A percentile compares a stretch with the other conserved stretches of the same genome.
These are phyloP conservation scores for Cecropterus lyciades DNA, from an alignment of 1,140 invertebrate species.

Conservation along the genomic window DNA sequence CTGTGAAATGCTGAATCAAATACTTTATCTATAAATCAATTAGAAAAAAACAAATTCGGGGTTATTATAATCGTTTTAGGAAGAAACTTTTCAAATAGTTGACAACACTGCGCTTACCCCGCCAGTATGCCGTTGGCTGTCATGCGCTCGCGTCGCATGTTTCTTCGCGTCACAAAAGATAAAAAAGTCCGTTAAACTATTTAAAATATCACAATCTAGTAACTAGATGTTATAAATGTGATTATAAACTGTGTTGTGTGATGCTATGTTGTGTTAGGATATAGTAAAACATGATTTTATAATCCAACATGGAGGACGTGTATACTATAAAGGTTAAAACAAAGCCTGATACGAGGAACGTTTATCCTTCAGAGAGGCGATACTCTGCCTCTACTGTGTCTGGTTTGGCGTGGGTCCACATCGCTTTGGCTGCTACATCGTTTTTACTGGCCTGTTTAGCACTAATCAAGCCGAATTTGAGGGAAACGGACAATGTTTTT, in stretches of 20 bases:
- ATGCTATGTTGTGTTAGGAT: slow-evolving; percentile 12
- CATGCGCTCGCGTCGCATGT: not conserved
- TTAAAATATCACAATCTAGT: slow-evolving; percentile 32
- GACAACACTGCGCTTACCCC: no score
- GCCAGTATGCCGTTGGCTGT: slow-evolving; percentile 7
- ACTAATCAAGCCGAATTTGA: slow-evolving; percentile 69
- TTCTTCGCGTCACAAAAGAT: slow-evolving; percentile 1
- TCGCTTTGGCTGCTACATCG: slow-evolving; percentile 82
- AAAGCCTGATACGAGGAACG: slow-evolving; percentile 84
- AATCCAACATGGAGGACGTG: slow-evolving; percentile 86
- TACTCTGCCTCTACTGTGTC: slow-evolving; percentile 88
- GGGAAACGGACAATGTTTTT: slow-evolving; percentile 25
- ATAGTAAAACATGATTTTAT: slow-evolving; percentile 43
- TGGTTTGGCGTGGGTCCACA: slow-evolving; percentile 86
- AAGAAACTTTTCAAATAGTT: no score
- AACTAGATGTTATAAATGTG: not conserved
- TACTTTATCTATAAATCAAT: no score
- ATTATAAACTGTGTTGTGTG: slow-evolving; percentile 14
- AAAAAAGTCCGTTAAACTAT: slow-evolving; percentile 39
- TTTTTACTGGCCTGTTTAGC: slow-evolving; percentile 84
- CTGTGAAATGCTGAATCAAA: no score
- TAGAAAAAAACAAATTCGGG: no score
- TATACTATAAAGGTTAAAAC: slow-evolving; percentile 87
- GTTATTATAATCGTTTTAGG: no score
- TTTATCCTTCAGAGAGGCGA: slow-evolving; percentile 87